Conservation (phyloP, 2,888 invertebrate species). For the Temnothorax ravouxi region DNA sequence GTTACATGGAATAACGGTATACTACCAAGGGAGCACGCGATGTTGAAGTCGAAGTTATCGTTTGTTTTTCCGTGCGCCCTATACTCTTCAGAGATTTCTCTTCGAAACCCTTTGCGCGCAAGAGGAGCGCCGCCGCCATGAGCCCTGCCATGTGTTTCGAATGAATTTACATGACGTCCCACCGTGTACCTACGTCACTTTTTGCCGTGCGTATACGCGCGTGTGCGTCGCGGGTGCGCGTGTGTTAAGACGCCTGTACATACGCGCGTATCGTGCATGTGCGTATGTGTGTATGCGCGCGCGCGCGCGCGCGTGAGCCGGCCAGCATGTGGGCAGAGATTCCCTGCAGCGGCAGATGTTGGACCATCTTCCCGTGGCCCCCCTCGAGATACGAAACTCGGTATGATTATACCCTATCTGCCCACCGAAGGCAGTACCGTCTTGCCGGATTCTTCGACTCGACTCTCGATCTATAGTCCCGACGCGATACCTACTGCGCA, state of each 20-base stretch:
- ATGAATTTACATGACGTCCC: conserved; percentile 79
- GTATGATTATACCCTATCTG: conserved; percentile 78
- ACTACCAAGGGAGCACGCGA: background rate
- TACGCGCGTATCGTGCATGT: conserved; percentile 14
- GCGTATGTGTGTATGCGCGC: conserved; percentile 21
- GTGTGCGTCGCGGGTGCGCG: conserved; percentile 26
- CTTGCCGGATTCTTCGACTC: conserved; percentile 67
- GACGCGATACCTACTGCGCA: conserved; percentile 52
- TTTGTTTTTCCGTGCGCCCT: conserved; percentile 63
- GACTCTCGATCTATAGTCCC: conserved; percentile 38
- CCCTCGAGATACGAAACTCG: conserved; percentile 76
- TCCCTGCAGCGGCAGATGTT: conserved; percentile 85
- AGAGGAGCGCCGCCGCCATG: conserved; percentile 64
- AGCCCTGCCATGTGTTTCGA: conserved; percentile 79
- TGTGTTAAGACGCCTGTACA: background rate
- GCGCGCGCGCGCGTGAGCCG: conserved; percentile 60
- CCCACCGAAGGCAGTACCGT: conserved; percentile 71
- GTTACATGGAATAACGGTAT: background rate
- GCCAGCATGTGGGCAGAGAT: conserved; percentile 83
- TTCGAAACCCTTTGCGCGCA: conserved; percentile 68
- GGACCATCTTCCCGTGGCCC: conserved; percentile 79
- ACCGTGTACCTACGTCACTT: conserved; percentile 75
- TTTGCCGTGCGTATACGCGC: conserved; percentile 69
- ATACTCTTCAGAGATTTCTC: conserved; percentile 62
- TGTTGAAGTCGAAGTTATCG: conserved; percentile 71